Evolutionary conservation across 1,140 invertebrate species (phyloP).

Genomic region (Lasioglossum albipes): DNA sequence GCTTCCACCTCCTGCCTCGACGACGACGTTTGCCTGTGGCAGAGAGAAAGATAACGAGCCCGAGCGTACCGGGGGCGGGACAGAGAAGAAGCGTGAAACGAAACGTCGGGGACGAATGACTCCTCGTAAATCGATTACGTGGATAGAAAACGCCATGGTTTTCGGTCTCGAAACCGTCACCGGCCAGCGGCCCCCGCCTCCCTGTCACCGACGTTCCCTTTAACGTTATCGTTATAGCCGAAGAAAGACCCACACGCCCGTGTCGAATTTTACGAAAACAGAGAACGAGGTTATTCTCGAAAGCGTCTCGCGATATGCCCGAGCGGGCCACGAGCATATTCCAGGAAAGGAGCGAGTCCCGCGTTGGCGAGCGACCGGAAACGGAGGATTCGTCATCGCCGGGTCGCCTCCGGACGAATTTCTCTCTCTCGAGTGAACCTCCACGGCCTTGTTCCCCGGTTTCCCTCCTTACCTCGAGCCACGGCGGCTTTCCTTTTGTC

Average conservation of each 20-base stretch:
- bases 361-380: constrained; percentile 7
- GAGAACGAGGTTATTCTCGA: neutral
- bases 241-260: too few relatives aligned
- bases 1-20: constrained; percentile 20
- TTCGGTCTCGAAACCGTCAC: constrained; percentile 5
- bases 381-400: constrained; percentile 19
- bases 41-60: too few relatives aligned
- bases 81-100: constrained; percentile 2
- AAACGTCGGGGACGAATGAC: constrained; percentile 49
- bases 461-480: neutral
- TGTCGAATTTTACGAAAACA: too few relatives aligned
- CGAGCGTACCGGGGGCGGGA: neutral
- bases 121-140: constrained; percentile 55
- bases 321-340: neutral
- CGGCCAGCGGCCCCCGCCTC: neutral
- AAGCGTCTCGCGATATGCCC: neutral
- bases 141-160: constrained; percentile 42
- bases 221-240: constrained; percentile 30
- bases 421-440: neutral
- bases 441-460: too few relatives aligned
- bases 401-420: neutral
- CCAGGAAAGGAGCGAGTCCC: neutral
- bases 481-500: constrained; percentile 37
- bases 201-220: neutral
- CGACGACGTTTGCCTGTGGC: constrained; percentile 16